Evolutionary conservation across 2,113 vertebrate genomes (phyloP), one percentile per base, ranked within the genome.

Genomic region (Oncorhynchus masou): DNA sequence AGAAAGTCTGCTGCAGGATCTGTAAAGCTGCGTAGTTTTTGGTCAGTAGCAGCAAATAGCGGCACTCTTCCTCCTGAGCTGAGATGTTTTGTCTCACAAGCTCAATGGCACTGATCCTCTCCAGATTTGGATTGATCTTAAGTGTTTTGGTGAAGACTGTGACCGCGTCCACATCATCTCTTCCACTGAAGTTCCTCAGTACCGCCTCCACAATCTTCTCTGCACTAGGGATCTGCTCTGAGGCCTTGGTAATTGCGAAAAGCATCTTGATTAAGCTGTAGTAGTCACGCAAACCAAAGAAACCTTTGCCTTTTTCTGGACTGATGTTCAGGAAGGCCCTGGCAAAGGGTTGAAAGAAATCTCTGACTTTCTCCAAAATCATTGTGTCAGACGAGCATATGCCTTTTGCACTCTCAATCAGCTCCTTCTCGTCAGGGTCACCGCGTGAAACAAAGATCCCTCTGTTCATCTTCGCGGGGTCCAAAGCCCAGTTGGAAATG

Each of bases 181-280:
- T 96, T 71, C 98, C 98, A 9, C 97, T 96, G 1, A 99, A 99
- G 90, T 99, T 99, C 62, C 96, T 94, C 5, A 99, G 91, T 31
- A 99, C 89, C 20, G 95, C 93, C 16, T 92, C 89, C 0, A 95
- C 90, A 0, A 96, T 84, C 60, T 96, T 92, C 3, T 79, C 88
- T 8, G 86, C 71, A 0, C 86, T 93, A 0, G 94, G 96, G 3
- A 90, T 87, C 0, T 8, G 80, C 19, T 86, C 76, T 25, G 92
- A 91, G 5, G 82, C 82, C 64, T 93, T 96, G 0, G 94, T 91
- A 0, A 90, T 75, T 12, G 95, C 92, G 82, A 97, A 96, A 66
- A 97, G 86, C 97, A 99, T 99, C 83, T 99, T 99, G 78, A 98
- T 95, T 86, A 99, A 94, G 88, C 97, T 98, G 85, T 99, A 99